Base-by-base conservation (phyloP, 2,797 vertebrate genomes). In the Astyanax mexicanus region DNA sequence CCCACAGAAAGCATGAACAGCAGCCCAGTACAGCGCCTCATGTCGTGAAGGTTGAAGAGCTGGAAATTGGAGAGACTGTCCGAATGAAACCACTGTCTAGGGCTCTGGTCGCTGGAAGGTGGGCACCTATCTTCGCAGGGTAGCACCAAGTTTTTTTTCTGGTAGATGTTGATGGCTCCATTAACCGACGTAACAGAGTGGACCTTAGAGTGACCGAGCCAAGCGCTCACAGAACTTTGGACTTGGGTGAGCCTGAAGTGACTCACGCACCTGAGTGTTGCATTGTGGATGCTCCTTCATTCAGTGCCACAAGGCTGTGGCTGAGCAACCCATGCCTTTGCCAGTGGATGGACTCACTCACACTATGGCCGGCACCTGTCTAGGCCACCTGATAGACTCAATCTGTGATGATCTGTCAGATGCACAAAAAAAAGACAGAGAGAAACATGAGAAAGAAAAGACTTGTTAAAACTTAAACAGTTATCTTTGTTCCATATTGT, bases 121-220 rank as follows among this genome's bases (percentile, higher is more conserved):
- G n/a, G n/a, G n/a, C n/a, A 52, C 45, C 21, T 62, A 69, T 21
- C 65, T 76, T 25, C 66, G 25, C 17, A 25, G 62, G 23, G 68
- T 80, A 2, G 54, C 47, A 37, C 71, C n/a, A n/a, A 65, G 19
- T 8, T 10, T 77, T 69, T 15, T 77, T 69, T 69, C 49, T 69
- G 21, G 65, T 81, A 29, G 25, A 78, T 49, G 66, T 78, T 1
- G 71, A 42, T 17, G 71, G 49, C 17, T 40, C 57, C 19, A 0
- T 42, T 11, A 52, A 60, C 15, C 9, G 38, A 6, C 47, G 25
- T 15, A 75, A 73, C 21, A 13, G 61, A 44, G 47, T 79, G 10
- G 44, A 74, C 27, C 64, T 74, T 8, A 32, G 54, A 23, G 32
- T 38, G 52, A n/a, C n/a, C n/a, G n/a, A n/a, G n/a, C n/a, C n/a